Evolutionary conservation across 2,888 invertebrate species (phyloP), one percentile per base, ranked within the genome.

Genomic region (Therioaphis trifolii): DNA sequence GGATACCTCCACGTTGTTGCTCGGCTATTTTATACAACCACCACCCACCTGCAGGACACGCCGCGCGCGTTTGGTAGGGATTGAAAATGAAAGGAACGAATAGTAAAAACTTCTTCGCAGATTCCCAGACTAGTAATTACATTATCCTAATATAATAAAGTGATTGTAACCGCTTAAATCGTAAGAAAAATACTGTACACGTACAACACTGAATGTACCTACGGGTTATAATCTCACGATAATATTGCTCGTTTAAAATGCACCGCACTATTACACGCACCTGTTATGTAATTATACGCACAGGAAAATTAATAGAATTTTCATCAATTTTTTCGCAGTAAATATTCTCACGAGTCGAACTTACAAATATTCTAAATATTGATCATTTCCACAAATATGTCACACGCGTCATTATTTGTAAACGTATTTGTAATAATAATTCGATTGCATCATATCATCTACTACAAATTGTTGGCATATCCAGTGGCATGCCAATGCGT

Each of bases 1-100:
- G 82, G 72, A 72, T 82, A 66, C 12, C 74, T 74, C 14, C 24
- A 9, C 52, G 82, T 82, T 74, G 74, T 82, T 72, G 72, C 82
- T 74, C 61, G 15, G 72, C 72, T 63, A 43, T 82, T 82, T 74
- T 82, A 82, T 74, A 74, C 82, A 74, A 74, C 82, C 82, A 82
- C 82, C 82, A 82, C 82, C 82, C 72, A 82, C 82, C 82, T 82
- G 61, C 63, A 82, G 71, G 82, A 82, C 72, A 63, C 63, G 46
- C 29, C n/a, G 24, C 21, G 82, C 72, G 68, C 69, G 82, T 12
- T 49, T 82, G 82, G 82, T 82, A 82, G 82, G 82, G 82, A 82
- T 72, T 55, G 63, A 74, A 82, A 82, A 82, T 82, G 82, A 82
- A 82, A 82, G 82, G 82, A 82, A 74, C 29, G 63, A 40, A 74